Evolutionary conservation across 2,113 vertebrate species (phyloP).

Genomic region (Lanius collurio): DNA sequence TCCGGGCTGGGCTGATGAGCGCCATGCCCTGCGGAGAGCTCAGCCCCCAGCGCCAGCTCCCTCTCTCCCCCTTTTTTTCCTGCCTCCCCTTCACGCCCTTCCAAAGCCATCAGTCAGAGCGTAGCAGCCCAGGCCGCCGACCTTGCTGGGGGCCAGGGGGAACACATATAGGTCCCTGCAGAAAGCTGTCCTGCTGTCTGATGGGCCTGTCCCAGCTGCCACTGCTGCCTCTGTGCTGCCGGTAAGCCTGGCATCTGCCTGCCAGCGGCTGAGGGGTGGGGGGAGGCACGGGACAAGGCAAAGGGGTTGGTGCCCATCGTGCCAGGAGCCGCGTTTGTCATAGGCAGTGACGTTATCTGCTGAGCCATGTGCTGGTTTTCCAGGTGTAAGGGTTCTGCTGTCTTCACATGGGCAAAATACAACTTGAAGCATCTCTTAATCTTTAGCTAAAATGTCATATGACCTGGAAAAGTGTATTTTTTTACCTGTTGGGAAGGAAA

Average conservation of each 20-base stretch:
- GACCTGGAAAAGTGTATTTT: not conserved
- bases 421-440: not conserved
- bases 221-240: fast-evolving
- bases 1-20: conserved; percentile 16
- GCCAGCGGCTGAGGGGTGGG: not conserved
- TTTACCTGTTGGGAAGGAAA: not conserved
- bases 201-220: not conserved
- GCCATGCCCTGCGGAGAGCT: conserved; percentile 25
- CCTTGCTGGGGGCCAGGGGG: conserved; percentile 79
- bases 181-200: not conserved
- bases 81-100: conserved; percentile 83
- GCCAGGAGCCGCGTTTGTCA: fast-evolving
- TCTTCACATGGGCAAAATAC: not conserved
- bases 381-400: not conserved
- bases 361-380: fast-evolving
- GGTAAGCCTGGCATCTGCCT: not conserved
- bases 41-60: not conserved
- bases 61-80: conserved; percentile 31
- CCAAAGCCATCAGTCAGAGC: conserved; percentile 79
- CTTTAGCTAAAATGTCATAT: not conserved
- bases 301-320: fast-evolving
- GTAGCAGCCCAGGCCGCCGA: not conserved
- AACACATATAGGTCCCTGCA: conserved; percentile 27
- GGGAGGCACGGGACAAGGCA: not conserved
- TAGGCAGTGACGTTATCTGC: not conserved